Evolutionary conservation across 2,797 vertebrate species (phyloP).

Genomic region (Lagodon rhomboides): DNA sequence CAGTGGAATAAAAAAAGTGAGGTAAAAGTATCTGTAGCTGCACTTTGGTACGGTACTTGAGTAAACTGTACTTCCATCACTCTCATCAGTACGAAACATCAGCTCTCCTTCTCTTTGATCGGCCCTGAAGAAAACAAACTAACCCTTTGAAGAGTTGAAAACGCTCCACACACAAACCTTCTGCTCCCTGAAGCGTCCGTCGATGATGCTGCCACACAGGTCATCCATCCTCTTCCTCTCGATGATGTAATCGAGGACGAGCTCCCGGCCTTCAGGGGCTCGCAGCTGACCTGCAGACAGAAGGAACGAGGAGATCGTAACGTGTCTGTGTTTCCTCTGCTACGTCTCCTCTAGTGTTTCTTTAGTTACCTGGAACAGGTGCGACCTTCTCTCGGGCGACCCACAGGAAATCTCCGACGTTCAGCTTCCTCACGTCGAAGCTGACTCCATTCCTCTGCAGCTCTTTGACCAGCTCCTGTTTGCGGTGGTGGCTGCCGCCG

Average conservation of each 20-base stretch:
- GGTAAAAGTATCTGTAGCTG: no score
- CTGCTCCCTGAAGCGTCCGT: slow-evolving; percentile 93
- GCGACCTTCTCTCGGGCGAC: slow-evolving; percentile 87
- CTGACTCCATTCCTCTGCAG: slow-evolving; percentile 87
- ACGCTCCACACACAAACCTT: slow-evolving; percentile 83
- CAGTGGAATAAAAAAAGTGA: no score
- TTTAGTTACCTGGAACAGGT: slow-evolving; percentile 79
- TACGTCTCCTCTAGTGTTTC: background rate
- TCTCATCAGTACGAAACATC: no score
- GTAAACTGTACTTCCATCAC: no score
- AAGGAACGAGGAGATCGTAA: background rate
- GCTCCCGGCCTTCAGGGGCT: slow-evolving; percentile 79
- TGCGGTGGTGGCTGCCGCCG: slow-evolving; percentile 79
- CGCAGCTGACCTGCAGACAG: slow-evolving; percentile 79
- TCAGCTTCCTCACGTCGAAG: slow-evolving; percentile 89
- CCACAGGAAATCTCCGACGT: slow-evolving; percentile 94
- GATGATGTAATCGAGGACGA: slow-evolving; percentile 91
- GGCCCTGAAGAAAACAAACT: no score
- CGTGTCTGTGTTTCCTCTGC: background rate
- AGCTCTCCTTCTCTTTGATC: no score
- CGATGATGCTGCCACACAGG: slow-evolving; percentile 93
- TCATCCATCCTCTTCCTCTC: slow-evolving; percentile 94
- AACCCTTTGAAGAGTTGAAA: no score
- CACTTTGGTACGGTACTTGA: no score
- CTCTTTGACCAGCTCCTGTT: slow-evolving; percentile 90